phyloP scores from a whole-genome alignment of 2,797 vertebrate species.

The Cossypha caffra region DNA sequence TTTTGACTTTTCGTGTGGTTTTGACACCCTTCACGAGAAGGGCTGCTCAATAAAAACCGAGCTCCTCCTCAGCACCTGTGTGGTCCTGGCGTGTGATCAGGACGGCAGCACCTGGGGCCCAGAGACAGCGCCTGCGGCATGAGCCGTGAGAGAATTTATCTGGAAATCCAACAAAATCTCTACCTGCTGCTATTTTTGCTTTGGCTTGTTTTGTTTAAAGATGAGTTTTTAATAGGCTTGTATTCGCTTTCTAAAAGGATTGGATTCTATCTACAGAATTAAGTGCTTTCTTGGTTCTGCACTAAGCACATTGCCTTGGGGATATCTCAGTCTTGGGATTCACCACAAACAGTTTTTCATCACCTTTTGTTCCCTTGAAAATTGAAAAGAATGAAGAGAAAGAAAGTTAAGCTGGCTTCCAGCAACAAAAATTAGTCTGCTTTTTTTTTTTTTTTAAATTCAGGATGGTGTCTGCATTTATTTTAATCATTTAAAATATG shows the following conservation, averaged over 20 bases:
- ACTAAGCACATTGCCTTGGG: constrained; percentile 6
- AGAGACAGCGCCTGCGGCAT: background rate
- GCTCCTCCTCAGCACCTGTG: background rate
- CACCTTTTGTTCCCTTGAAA: constrained; percentile 2
- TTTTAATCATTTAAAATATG: background rate
- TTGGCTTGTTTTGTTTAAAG: background rate
- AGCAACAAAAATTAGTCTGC: background rate
- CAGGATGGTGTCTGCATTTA: background rate
- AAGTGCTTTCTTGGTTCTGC: background rate
- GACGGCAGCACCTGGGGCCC: background rate
- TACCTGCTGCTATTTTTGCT: background rate
- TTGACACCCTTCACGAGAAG: background rate
- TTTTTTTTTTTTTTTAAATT: too few relatives aligned
- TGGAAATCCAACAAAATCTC: background rate
- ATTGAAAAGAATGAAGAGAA: background rate
- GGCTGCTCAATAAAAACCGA: background rate
- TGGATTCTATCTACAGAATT: background rate
- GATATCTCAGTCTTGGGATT: background rate
- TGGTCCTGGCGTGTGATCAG: background rate
- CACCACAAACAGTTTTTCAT: constrained; percentile 24
- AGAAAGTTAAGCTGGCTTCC: background rate
- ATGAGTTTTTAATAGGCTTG: background rate
- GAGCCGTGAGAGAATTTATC: background rate
- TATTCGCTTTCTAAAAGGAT: background rate
- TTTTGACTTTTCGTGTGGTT: background rate